phyloP scores from a whole-genome alignment of 2,888 invertebrate species.

The Himalopsyche anomala region DNA sequence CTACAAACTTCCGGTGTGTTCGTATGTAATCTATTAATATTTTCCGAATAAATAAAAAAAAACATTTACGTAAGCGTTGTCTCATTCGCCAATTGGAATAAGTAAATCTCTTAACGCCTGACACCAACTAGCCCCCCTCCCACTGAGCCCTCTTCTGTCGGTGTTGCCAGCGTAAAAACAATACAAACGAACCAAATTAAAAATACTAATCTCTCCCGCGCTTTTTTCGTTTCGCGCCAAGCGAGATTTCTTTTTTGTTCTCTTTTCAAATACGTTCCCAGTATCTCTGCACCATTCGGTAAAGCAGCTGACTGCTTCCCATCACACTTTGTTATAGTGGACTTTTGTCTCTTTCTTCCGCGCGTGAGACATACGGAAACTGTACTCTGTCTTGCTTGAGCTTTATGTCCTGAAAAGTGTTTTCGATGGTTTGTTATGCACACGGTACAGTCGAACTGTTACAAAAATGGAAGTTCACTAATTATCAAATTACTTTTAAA shows the following conservation, averaged over 20 bases:
- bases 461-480: not conserved
- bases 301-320: conserved; percentile 66
- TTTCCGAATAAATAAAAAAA: not conserved
- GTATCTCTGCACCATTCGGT: conserved; percentile 54
- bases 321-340: conserved; percentile 60
- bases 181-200: conserved; percentile 62
- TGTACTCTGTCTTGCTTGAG: conserved; percentile 58
- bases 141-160: not conserved
- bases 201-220: conserved; percentile 63
- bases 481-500: not conserved
- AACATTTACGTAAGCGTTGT: not conserved
- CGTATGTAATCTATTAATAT: no score
- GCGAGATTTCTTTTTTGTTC: conserved; percentile 59
- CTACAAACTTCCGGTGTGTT: no score
- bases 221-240: conserved; percentile 60
- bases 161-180: conserved; percentile 55
- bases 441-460: conserved; percentile 54
- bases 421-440: conserved; percentile 65
- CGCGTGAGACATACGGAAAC: conserved; percentile 38
- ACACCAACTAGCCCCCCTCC: conserved; percentile 35
- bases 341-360: conserved; percentile 46
- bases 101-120: conserved; percentile 65
- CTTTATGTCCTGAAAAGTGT: conserved; percentile 65
- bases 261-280: conserved; percentile 57
- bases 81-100: conserved; percentile 43